Evolutionary conservation across 2,888 invertebrate genomes (phyloP).

Genomic region (Lysandra bellargus): DNA sequence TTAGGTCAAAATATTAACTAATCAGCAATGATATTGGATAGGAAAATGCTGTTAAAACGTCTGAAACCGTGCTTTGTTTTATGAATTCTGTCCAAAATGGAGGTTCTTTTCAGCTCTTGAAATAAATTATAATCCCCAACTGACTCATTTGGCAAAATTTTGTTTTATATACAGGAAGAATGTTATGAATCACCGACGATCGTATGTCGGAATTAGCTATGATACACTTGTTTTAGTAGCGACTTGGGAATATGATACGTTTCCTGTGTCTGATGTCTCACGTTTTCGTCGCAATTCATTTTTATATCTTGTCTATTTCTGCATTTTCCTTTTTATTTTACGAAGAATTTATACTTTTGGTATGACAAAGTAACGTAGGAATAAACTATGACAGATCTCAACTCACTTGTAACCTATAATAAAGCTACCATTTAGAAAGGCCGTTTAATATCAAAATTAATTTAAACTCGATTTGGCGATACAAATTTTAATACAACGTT

Average conservation of each 20-base stretch:
- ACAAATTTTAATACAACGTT: no score
- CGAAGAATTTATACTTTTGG: neutral
- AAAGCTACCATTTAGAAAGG: no score
- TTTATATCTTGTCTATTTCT: neutral
- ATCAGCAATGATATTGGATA: no score
- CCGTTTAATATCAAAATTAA: no score
- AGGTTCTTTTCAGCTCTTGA: neutral
- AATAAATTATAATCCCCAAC: neutral
- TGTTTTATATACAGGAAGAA: slow-evolving; percentile 7
- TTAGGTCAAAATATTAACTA: no score
- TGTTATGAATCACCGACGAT: slow-evolving; percentile 11
- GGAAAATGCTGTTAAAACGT: no score
- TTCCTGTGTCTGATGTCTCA: slow-evolving; percentile 10
- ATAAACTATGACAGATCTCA: neutral
- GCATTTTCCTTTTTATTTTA: neutral
- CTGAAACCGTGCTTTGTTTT: no score
- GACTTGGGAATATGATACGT: slow-evolving; percentile 3
- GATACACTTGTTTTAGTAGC: slow-evolving; percentile 22
- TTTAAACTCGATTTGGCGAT: no score
- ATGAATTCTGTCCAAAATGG: neutral
- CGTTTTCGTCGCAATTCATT: slow-evolving; percentile 1
- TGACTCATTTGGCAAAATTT: neutral
- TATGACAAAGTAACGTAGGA: neutral
- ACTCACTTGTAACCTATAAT: neutral
- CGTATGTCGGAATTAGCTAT: neutral